Conservation (phyloP, 2,888 invertebrate species). For the Camptogramma bilineatum region DNA sequence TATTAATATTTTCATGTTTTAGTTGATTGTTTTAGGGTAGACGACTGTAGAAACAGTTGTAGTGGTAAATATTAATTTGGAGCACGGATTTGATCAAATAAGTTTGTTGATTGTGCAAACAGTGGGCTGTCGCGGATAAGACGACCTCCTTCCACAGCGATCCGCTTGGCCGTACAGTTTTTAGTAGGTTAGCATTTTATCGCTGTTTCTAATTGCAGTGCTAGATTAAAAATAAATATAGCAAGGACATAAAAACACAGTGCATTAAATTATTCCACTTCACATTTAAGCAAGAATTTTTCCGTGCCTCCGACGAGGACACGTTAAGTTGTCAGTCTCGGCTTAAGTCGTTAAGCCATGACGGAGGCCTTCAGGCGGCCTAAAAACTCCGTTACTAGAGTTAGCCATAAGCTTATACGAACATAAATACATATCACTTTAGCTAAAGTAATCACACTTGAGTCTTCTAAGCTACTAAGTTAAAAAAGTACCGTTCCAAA, state of each 20-base stretch:
- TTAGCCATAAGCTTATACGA: too few species aligned
- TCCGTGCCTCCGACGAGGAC: too few species aligned
- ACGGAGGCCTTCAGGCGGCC: too few species aligned
- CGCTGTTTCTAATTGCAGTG: constrained; percentile 29
- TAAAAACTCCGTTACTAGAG: too few species aligned
- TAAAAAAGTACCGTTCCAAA: constrained; percentile 7
- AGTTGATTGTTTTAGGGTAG: not conserved
- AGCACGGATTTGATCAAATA: constrained; percentile 34
- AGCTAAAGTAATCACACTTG: not conserved
- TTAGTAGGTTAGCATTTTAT: constrained; percentile 41
- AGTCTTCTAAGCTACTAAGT: not conserved
- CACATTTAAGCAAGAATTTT: too few species aligned
- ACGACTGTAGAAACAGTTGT: not conserved
- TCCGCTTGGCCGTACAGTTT: constrained; percentile 23
- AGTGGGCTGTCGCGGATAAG: constrained; percentile 41
- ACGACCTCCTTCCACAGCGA: constrained; percentile 37
- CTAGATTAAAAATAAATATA: constrained; percentile 8
- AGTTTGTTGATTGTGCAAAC: constrained; percentile 34
- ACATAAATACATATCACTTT: not conserved
- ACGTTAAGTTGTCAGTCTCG: too few species aligned
- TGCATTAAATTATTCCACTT: not conserved
- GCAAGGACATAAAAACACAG: not conserved
- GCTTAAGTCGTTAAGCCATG: too few species aligned
- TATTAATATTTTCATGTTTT: too few species aligned
- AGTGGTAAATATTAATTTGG: constrained; percentile 17